Evolutionary conservation across 92 coral and sea anemone genomes (phyloP), one percentile per base, ranked within the genome.

Genomic region (Anthopleura xanthogrammica): DNA sequence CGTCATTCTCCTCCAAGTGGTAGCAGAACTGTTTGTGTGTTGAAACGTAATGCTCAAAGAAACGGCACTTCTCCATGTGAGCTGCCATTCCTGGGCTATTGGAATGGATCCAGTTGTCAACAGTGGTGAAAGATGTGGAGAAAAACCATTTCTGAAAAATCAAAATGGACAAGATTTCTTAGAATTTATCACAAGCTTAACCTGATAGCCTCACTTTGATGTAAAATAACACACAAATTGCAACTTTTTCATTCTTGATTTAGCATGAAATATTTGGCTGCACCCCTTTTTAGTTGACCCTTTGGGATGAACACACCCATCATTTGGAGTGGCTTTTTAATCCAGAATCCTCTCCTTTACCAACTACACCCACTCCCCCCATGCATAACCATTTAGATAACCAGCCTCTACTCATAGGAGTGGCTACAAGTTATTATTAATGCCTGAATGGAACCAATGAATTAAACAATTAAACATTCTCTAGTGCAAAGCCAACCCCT

Each of bases 141-240:
- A 94, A 96, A 70, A 85, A 90, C 99, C 99, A 96, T 86, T 86
- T 90, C 99, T 96, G 92, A 14, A 87, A 89, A 50, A 10, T 60
- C 79, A 83, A 52, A 39, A 62, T 46, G 36, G 36, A 29, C 36
- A 29, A 29, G 36, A 29, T 29, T 29, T 29, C 36, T 29, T 43
- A 1, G 1, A 19, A 6, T 41, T 23, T 52, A 40, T 41, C 16
- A 19, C 2, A 17, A 48, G 50, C 39, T 40, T 0, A 29, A 12
- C 7, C 17, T 23, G 36, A 52, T 12, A 41, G 79, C 46, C 3
- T 12, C 16, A 73, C 46, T 16, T 65, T 29, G 36, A 29, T 29
- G 36, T 29, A 0, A 29, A 29, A 29, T 29, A 29, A 29, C 36
- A 29, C 36, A 29, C 13, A 54, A 10, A 54, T 10, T 54, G 14